Evolutionary conservation across 2,113 vertebrate species (phyloP), one percentile per base, ranked within the genome.

Genomic region (Lophotis ruficrista): DNA sequence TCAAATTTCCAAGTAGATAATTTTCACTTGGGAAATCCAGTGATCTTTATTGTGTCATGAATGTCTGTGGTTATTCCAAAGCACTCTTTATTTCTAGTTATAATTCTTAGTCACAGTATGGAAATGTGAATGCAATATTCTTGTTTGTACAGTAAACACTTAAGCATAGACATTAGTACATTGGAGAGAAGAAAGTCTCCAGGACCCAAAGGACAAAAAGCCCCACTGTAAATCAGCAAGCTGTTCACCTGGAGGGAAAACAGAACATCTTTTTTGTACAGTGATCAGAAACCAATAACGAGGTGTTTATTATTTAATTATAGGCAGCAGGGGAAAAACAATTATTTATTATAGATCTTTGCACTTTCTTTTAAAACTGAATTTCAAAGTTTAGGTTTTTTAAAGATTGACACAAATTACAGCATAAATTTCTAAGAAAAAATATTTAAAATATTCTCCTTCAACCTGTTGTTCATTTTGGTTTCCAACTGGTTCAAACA

Each of bases 61-160:
- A 60, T 21, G 25, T 81, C 38, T 73, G 21, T 90, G 71, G 83
- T 91, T 87, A 72, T 96, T 96, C 48, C 60, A 96, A 94, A 89
- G 82, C 33, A 73, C 50, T 70, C 56, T 72, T 96, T 77, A 37
- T 80, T 81, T 92, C 77, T 77, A 19, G 38, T 41, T 76, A 33
- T 17, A 62, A 47, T 76, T 89, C 27, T 75, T 68, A 83, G 64
- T 73, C 76, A 66, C 27, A 38, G 66, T 45, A 54, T 71, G 71
- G 41, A 86, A 90, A 58, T 76, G 14, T 79, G 66, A 38, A 71
- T 57, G 31, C 21, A 66, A 14, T 12, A 25, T 85, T 11, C 37
- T 75, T 88, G 37, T 71, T 75, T 71, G 43, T 71, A 65, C n/a
- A 53, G 19, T 45, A 75, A 79, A 28, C 24, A 45, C 83, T 78